A percentile compares a stretch with the other conserved stretches of the same genome.
Evolutionary conservation across 2,888 invertebrate species (phyloP).

Genomic region (Amaurobius ferox): DNA sequence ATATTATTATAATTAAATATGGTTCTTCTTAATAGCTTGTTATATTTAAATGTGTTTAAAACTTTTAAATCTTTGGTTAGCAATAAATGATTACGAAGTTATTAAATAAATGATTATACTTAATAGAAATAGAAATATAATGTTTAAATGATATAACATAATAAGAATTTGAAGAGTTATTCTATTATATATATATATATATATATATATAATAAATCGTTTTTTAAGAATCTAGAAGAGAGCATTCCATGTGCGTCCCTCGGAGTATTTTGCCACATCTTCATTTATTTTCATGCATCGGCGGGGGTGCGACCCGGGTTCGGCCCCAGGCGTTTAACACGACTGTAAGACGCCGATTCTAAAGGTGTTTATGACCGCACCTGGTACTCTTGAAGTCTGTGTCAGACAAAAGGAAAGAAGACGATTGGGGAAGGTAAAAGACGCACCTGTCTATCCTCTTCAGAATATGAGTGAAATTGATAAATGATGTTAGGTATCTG

Average conservation of each 20-base stretch:
- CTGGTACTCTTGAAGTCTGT: constrained; percentile 37
- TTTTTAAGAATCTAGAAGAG: not conserved
- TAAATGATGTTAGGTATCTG: constrained; percentile 60
- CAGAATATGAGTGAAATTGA: constrained; percentile 58
- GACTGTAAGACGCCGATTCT: constrained; percentile 6
- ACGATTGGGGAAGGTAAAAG: constrained; percentile 17
- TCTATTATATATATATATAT: too few species aligned
- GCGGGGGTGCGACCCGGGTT: constrained; percentile 56
- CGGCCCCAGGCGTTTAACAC: constrained; percentile 18
- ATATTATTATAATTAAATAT: too few species aligned
- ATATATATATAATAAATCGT: not conserved
- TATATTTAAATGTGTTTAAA: too few species aligned
- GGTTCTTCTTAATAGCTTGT: too few species aligned
- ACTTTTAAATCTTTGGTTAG: too few species aligned
- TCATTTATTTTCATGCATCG: constrained; percentile 18
- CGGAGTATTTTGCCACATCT: not conserved
- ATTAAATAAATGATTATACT: too few species aligned
- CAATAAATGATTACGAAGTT: too few species aligned
- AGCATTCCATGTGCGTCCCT: not conserved
- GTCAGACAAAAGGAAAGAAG: constrained; percentile 33
- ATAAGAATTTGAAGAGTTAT: too few species aligned
- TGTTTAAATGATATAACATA: too few species aligned
- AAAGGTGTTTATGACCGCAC: constrained; percentile 58
- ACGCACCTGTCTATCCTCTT: constrained; percentile 56
- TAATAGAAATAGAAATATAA: too few species aligned